Evolutionary conservation across 1,140 invertebrate species (phyloP).

Genomic region (Ceratina japonica): DNA sequence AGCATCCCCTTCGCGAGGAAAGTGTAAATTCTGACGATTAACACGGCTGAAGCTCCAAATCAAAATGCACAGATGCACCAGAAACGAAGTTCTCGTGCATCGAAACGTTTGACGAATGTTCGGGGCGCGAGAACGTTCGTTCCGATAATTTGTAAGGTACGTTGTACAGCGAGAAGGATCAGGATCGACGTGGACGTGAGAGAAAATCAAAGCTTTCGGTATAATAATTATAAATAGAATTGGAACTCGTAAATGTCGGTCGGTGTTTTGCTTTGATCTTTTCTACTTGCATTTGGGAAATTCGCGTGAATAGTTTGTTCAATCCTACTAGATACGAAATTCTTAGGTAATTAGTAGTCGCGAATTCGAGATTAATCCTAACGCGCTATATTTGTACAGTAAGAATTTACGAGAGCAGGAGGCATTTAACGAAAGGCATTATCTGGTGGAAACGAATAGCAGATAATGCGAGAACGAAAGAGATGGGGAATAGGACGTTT

Average conservation of each 20-base stretch:
- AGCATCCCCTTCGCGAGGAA: neutral
- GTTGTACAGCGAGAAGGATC: conserved; percentile 29
- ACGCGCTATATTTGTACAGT: neutral
- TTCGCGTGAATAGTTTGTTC: neutral
- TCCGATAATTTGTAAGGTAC: conserved; percentile 41
- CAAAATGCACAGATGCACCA: conserved; percentile 57
- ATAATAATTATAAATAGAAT: neutral
- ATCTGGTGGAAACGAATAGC: neutral
- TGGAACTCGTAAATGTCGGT: conserved; percentile 21
- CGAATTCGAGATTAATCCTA: neutral
- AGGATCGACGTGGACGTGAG: neutral
- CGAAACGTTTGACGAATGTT: neutral
- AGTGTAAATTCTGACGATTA: conserved; percentile 23
- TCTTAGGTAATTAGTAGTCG: neutral
- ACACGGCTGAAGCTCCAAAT: conserved; percentile 64
- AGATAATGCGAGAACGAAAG: neutral
- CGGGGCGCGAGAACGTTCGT: conserved; percentile 11
- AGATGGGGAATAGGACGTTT: conserved; percentile 55
- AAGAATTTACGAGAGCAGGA: neutral
- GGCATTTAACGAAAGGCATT: too few species aligned
- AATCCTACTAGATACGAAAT: neutral
- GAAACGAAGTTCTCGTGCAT: conserved; percentile 8
- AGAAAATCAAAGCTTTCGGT: neutral
- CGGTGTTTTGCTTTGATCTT: conserved; percentile 32
- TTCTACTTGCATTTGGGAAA: conserved; percentile 11